These are phyloP conservation scores for Neomorphus geoffroyi DNA, from an alignment of 2,797 vertebrate genomes.

Conservation along the genomic window DNA sequence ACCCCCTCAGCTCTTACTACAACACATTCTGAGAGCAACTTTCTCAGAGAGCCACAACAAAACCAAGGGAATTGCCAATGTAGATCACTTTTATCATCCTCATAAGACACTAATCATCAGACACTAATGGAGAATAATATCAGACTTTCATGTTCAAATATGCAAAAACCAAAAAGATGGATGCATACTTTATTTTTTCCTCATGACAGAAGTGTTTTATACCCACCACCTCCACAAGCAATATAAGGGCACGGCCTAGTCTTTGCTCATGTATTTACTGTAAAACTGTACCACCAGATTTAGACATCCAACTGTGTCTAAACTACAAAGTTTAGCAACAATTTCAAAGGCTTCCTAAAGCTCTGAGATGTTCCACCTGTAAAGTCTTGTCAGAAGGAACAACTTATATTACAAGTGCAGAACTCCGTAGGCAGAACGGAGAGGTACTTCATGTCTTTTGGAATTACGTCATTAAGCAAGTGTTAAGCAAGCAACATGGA, in stretches of 20 bases:
- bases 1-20: not conserved
- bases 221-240: not conserved
- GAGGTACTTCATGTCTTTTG: not conserved
- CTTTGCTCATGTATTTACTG: not conserved
- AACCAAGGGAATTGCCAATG: not conserved
- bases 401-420: not conserved
- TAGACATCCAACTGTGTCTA: not conserved
- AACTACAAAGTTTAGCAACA: not conserved
- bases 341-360: not conserved
- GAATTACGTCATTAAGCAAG: accelerated
- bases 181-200: not conserved
- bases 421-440: not conserved
- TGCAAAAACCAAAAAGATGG: no score
- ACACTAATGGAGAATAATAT: not conserved
- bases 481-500: not conserved
- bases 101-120: not conserved
- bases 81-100: not conserved
- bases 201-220: not conserved
- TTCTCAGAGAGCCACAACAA: not conserved
- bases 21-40: not conserved
- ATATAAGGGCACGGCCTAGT: not conserved
- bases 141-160: not conserved
- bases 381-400: not conserved
- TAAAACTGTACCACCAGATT: not conserved
- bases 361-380: not conserved